Base-by-base conservation (phyloP, 2,797 vertebrate species). In the Tauraco hartlaubi region DNA sequence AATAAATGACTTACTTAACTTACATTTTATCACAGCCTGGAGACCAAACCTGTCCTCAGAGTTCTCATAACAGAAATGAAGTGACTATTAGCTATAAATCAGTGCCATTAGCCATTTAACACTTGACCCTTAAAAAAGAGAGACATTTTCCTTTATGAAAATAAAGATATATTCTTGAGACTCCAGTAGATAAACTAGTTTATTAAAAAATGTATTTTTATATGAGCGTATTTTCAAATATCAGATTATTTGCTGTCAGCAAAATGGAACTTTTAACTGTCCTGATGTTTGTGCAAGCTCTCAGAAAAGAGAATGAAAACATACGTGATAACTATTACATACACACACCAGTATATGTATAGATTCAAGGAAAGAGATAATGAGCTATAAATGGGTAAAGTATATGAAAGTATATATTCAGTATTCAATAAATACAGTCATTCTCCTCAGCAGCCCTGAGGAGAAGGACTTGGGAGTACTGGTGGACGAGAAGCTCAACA, bases 1-100 rank as follows among this genome's bases (percentile, higher is more conserved):
- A 96, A 95, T 69, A 93, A 94, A 91, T 75, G 62, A 7, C 46
- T 77, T 91, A 87, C n/a, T 97, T 96, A 92, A 52, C 37, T 12
- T 66, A 72, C 26, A 67, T 78, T 94, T 97, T 96, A 95, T 96
- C 67, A 52, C 41, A 92, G 67, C 49, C 37, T 80, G 37, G 80
- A 96, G 79, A 95, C 62, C 51, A 79, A 96, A 7, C 19, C 72
- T 94, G 51, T 96, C 22, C 63, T 93, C 59, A 66, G 52, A 88
- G 25, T 85, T 96, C 80, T 73, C 69, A 61, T 66, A 91, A 44
- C 18, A 96, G 44, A 93, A 97, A 95, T 85, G 13, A 96, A 67
- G 18, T 93, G 66, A 91, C 54, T 86, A 62, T 94, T 94, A 85
- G 35, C 39, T 64, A 76, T 82, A 78, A 96, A 80, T 93, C 72